These are phyloP conservation scores for Campoletis raptor DNA, from an alignment of 2,888 invertebrate species.

Conservation along the genomic window DNA sequence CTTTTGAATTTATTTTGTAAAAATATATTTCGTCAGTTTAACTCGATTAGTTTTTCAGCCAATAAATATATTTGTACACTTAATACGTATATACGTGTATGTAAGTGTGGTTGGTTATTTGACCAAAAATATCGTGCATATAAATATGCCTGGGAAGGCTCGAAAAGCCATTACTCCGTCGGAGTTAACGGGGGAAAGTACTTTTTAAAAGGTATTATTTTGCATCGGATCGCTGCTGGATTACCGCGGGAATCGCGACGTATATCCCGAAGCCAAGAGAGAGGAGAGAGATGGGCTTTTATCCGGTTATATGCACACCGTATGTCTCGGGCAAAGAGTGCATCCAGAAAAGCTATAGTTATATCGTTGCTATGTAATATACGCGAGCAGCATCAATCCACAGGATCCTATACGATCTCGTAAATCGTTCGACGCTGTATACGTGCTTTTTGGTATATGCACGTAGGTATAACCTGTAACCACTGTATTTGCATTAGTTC, in stretches of 20 bases:
- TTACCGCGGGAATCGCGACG: constrained; percentile 45
- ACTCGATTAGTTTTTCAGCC: neutral
- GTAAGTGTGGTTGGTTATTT: constrained; percentile 27
- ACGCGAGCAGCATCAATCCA: constrained; percentile 44
- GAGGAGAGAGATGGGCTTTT: constrained; percentile 52
- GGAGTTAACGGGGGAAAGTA: constrained; percentile 54
- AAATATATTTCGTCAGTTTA: neutral
- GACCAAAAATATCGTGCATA: constrained; percentile 49
- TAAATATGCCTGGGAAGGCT: constrained; percentile 49
- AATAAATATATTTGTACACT: neutral
- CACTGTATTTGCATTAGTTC: constrained; percentile 9
- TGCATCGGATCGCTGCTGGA: constrained; percentile 57
- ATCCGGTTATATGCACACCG: constrained; percentile 52
- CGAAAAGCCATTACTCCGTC: constrained; percentile 38
- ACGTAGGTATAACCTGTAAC: neutral
- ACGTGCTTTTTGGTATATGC: constrained; percentile 8
- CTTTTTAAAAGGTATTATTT: constrained; percentile 65
- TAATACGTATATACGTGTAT: neutral
- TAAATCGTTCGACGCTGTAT: constrained; percentile 51
- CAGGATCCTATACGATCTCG: constrained; percentile 55
- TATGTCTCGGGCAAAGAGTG: constrained; percentile 46
- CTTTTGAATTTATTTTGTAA: neutral
- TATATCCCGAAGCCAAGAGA: constrained; percentile 47
- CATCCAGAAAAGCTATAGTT: constrained; percentile 36
- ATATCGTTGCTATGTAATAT: constrained; percentile 17